These are phyloP conservation scores for Alloscopus bannaensis DNA, from an alignment of 2,888 invertebrate genomes.

Conservation along the genomic window DNA sequence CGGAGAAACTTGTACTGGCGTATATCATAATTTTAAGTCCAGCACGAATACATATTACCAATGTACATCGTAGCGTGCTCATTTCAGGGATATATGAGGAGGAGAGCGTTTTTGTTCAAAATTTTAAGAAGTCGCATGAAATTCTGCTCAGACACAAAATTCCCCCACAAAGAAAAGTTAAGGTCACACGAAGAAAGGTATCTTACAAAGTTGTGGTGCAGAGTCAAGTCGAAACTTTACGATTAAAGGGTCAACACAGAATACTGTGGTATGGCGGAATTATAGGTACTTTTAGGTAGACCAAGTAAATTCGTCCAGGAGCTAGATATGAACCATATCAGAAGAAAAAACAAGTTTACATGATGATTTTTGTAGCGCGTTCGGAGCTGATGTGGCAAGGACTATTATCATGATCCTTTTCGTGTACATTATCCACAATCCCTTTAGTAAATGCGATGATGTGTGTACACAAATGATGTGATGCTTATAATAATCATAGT, in stretches of 20 bases:
- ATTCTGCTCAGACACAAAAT: conserved; percentile 10
- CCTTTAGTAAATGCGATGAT: too few relatives aligned
- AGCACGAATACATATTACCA: conserved; percentile 30
- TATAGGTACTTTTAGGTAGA: conserved; percentile 18
- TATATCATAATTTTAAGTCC: too few relatives aligned
- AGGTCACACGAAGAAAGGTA: conserved; percentile 51
- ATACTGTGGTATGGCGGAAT: not conserved
- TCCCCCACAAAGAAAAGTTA: conserved; percentile 46
- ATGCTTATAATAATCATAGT: too few relatives aligned
- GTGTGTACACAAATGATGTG: too few relatives aligned
- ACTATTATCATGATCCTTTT: conserved; percentile 14
- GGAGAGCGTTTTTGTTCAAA: conserved; percentile 35
- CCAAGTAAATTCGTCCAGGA: conserved; percentile 7
- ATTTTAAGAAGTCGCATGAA: conserved; percentile 38
- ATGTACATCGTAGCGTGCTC: too few relatives aligned
- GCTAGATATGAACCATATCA: not conserved
- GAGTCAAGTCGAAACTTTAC: conserved; percentile 3
- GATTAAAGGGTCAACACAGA: conserved; percentile 54
- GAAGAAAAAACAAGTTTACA: conserved; percentile 9
- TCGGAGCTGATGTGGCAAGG: not conserved
- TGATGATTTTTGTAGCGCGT: not conserved
- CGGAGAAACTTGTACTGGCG: not conserved
- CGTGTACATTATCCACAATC: not conserved
- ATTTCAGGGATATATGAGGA: too few relatives aligned
- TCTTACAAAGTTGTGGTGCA: conserved; percentile 28